Base-by-base conservation (phyloP, 2,888 invertebrate genomes). In the Maniola hyperantus region DNA sequence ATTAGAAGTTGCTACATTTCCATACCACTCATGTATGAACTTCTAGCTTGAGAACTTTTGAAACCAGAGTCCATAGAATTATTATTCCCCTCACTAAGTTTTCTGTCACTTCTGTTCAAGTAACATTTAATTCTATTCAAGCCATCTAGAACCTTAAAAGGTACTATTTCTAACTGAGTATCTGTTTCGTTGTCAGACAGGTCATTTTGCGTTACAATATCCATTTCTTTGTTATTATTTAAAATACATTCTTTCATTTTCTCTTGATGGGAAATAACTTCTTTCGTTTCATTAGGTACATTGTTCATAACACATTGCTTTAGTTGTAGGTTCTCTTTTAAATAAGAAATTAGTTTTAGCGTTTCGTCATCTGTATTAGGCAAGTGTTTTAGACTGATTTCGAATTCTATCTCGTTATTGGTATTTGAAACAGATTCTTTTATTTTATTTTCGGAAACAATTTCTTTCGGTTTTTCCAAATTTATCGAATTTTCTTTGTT, bases 61-160 rank as follows among this genome's bases (percentile, higher is more conserved):
- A 85, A 90, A 0, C 88, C 89, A 0, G 88, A 85, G 71, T 89
- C 88, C 0, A 78, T 78, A 5, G 62, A 51, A 54, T 42, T 36
- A 1, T 42, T 20, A 1, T 2, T 11, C n/a, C 33, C 60, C 18
- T 80, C 80, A 2, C 68, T 64, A 5, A 44, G n/a, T 50, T 69
- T 74, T 51, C 74, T 77, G 0, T 78, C 77, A 44, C 68, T 74
- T 64, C 62, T 83, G 48, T 75, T 79, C 48, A 89, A 76, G 74
- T 76, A 87, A 2, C 62, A 71, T 65, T 86, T 88, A 0, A 89
- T 72, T 73, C 80, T 87, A 68, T 82, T 88, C 18, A 88, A 76
- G 70, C 89, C 90, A 74, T 87, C 85, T 34, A 91, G 66, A 10
- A 89, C 82, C 83, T 91, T 90, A 53, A 85, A 90, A 0, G 90